Evolutionary conservation across 2,797 vertebrate genomes (phyloP), one percentile per base, ranked within the genome.

Genomic region (Tragelaphus oryx): DNA sequence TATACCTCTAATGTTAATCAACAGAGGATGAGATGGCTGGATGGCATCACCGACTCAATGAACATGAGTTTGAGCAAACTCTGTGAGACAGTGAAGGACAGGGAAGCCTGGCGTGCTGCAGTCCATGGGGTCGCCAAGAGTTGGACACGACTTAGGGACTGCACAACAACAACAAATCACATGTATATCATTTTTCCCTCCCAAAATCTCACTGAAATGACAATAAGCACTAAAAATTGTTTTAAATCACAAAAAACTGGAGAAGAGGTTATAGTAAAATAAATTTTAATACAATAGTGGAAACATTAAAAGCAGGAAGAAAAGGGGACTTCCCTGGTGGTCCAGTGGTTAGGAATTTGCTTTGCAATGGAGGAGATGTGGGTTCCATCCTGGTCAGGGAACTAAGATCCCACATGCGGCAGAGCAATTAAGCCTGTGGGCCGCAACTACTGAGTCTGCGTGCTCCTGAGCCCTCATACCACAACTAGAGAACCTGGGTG

Each of bases 121-220:
- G 6, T 44, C 68, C 11, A 26, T 10, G 22, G 22, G 22, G 68
- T 71, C 3, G 0, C 22, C 44, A 71, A 71, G 37, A 71, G 22
- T 71, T 3, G 2, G 22, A 68, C 33, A 68, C 0, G 1, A 44
- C 68, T 71, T 41, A 71, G 68, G 20, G 22, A 71, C 37, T 44
- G 11, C 37, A 41, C 68, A 71, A 44, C 12, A 71, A 41, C 20
- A 71, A 87, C 18, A 37, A 68, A 37, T 75, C 71, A 75, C 22
- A 44, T 37, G 57, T 76, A 20, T 84, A 84, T 91, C 30, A 59
- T n/a, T 55, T 59, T 55, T 59, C 26, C 87, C 44, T 65, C 41
- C 46, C 71, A 91, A 93, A 95, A 82, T 11, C 37, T 91, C 37
- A 91, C 13, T 86, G 37, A 93, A 93, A 82, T 74, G 46, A 86